These are phyloP conservation scores for Sesia bembeciformis DNA, from an alignment of 2,888 invertebrate species.

Conservation along the genomic window DNA sequence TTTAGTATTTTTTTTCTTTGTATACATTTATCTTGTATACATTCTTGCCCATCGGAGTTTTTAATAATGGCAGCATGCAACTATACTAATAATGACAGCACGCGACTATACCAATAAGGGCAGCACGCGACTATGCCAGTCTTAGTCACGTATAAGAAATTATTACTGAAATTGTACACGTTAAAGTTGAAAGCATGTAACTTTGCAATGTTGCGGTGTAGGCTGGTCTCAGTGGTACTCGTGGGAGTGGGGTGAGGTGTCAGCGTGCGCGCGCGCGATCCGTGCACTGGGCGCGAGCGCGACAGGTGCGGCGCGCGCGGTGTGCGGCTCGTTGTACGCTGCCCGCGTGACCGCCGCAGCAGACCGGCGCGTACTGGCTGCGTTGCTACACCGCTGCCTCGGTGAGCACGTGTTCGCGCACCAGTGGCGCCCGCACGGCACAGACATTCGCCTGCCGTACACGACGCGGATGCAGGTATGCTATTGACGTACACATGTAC, in stretches of 20 bases:
- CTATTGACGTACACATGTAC: neutral
- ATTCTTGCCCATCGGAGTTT: no score
- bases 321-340: constrained; percentile 39
- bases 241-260: constrained; percentile 64
- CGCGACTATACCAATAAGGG: no score
- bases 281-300: constrained; percentile 14
- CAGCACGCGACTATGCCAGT: no score
- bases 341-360: constrained; percentile 33
- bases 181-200: no score
- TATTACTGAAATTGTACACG: no score
- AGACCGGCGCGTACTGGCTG: constrained; percentile 34
- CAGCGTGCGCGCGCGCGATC: constrained; percentile 22
- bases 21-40: no score
- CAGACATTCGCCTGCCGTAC: constrained; percentile 23
- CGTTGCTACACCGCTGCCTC: constrained; percentile 21
- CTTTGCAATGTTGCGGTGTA: constrained; percentile 10
- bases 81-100: no score
- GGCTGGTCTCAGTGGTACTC: constrained; percentile 62
- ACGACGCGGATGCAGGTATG: constrained; percentile 39
- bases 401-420: constrained; percentile 18
- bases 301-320: constrained; percentile 20
- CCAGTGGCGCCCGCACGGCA: constrained; percentile 16
- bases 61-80: no score
- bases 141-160: no score
- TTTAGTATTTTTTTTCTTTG: no score